phyloP scores from a whole-genome alignment of 2,797 vertebrate species.

The Diplodus sargus region DNA sequence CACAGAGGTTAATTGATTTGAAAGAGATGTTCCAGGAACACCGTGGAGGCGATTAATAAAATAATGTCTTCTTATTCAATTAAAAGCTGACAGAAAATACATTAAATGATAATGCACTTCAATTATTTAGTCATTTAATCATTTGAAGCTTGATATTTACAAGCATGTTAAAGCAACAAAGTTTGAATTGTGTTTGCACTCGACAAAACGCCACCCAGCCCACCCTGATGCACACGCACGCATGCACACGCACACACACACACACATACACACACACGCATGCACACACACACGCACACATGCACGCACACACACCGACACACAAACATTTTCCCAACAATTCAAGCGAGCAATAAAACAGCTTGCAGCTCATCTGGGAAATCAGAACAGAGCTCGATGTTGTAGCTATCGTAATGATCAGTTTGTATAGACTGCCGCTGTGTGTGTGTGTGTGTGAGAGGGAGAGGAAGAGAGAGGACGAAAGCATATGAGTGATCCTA shows the following conservation, averaged over 20 bases:
- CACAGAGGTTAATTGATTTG: conserved; percentile 49
- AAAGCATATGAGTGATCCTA: conserved; percentile 38
- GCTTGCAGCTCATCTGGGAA: conserved; percentile 74
- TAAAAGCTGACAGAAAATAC: conserved; percentile 45
- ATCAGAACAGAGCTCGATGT: conserved; percentile 67
- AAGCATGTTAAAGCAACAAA: conserved; percentile 20
- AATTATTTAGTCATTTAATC: conserved; percentile 41
- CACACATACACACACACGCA: conserved; percentile 4
- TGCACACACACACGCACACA: background rate
- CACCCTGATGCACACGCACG: background rate
- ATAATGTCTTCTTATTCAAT: conserved; percentile 41
- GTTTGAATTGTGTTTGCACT: conserved; percentile 26
- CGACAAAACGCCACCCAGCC: conserved; percentile 2
- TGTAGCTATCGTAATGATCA: conserved; percentile 65
- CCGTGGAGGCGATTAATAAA: conserved; percentile 35
- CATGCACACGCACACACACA: background rate
- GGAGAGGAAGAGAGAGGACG: background rate
- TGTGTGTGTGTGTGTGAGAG: background rate
- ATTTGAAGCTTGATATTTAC: conserved; percentile 58
- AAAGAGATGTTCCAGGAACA: conserved; percentile 33
- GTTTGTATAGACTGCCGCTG: conserved; percentile 49
- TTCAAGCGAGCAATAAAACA: conserved; percentile 65
- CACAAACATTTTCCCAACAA: conserved; percentile 29
- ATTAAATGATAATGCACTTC: conserved; percentile 57
- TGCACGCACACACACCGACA: background rate